Conservation (phyloP, 1,140 invertebrate species). For the Sycobia sp. region DNA sequence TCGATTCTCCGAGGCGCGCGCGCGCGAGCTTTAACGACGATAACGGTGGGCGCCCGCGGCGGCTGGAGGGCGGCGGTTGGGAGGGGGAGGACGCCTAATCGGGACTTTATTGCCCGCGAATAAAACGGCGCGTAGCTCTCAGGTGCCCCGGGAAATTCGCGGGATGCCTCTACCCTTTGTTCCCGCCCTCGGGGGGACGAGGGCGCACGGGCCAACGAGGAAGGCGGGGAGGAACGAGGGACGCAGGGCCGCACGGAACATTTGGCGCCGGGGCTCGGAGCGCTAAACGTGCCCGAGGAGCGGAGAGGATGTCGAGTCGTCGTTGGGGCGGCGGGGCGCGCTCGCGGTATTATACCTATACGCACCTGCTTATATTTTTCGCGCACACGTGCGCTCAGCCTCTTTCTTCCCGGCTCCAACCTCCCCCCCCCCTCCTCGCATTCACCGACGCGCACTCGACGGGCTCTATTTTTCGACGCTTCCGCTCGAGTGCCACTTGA, state of each 20-base stretch:
- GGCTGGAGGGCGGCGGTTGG: neutral
- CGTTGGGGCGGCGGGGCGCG: no score
- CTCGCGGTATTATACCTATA: no score
- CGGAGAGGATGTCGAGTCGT: no score
- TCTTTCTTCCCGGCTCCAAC: no score
- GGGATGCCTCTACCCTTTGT: neutral
- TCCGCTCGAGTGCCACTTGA: neutral
- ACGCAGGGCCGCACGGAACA: conserved; percentile 16
- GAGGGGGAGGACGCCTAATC: conserved; percentile 17
- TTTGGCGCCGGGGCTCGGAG: conserved; percentile 31
- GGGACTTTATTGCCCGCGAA: conserved; percentile 28
- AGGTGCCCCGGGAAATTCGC: conserved; percentile 23
- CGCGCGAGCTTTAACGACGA: conserved; percentile 19
- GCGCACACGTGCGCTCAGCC: no score
- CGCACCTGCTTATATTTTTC: no score
- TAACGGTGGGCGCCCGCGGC: neutral
- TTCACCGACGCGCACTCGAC: neutral
- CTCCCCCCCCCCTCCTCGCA: neutral
- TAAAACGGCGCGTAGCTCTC: conserved; percentile 7
- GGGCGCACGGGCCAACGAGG: neutral
- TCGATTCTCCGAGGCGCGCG: neutral
- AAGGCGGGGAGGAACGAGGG: neutral
- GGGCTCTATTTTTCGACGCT: no score
- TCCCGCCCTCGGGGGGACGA: neutral
- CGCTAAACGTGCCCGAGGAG: conserved; percentile 1